Base-by-base conservation (phyloP, 1,140 invertebrate genomes). In the Brachionus asplanchnoidis region DNA sequence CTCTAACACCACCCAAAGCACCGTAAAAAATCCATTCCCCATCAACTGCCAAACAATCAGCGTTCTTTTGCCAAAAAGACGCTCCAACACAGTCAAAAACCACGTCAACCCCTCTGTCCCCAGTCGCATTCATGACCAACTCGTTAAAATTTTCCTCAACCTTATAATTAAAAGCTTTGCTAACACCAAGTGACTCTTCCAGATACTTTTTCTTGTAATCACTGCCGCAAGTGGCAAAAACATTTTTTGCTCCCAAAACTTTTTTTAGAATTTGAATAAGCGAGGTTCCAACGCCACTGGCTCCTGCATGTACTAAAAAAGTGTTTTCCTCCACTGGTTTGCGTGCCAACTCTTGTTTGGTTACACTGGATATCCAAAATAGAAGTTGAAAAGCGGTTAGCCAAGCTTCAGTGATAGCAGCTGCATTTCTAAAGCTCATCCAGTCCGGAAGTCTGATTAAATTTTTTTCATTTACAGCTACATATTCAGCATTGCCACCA, bases 401-500 rank as follows among this genome's bases (percentile, higher is more conserved):
- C 89, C 89, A 90, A 4, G 88, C 88, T 86, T 90, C 89, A 4
- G 89, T 89, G 78, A 90, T 89, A 9, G 88, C 88, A 53, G 88
- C 89, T 12, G 89, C 89, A 79, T 86, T 85, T 17, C 84, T 82
- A 42, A 89, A 86, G n/a, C 85, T 85, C 85, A 89, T 84, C 11
- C 46, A 44, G 3, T 85, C 46, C 14, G 89, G 88, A 12, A 90
- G 68, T 28, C 85, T 85, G 83, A 90, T 87, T n/a, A 89, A 40
- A 23, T 87, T 86, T 20, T 88, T 87, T 80, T 88, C 87, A 50
- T 87, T 87, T 11, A 86, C 86, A 11, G 88, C 86, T 17, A 89
- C 89, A 87, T 87, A 90, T 85, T 90, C 88, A 23, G 89, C 89
- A 87, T 90, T 88, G 14, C 89, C 89, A 20, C 89, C 89, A 66